These are phyloP conservation scores for Geophilus truncorum DNA, from an alignment of 2,888 invertebrate species.

Conservation along the genomic window DNA sequence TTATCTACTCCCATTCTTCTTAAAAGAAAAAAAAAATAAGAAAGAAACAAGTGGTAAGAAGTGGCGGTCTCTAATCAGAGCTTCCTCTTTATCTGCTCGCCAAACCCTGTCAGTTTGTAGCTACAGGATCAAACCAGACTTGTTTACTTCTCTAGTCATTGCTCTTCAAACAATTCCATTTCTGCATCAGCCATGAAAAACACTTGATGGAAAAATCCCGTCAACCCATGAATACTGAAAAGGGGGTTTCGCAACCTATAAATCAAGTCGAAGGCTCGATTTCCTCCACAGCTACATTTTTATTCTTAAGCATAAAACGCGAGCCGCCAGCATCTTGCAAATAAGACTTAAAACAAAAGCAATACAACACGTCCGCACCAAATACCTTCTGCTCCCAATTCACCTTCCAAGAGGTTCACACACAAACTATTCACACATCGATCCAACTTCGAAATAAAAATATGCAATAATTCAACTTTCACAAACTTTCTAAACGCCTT, in stretches of 20 bases:
- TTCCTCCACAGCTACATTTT: background rate
- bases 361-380: background rate
- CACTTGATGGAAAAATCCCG: background rate
- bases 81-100: background rate
- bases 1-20: no score
- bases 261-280: background rate
- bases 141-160: background rate
- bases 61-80: background rate
- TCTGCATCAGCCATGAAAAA: background rate
- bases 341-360: background rate
- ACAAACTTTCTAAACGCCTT: no score
- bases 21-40: no score
- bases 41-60: background rate
- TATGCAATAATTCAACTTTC: background rate
- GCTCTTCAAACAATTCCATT: background rate
- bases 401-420: background rate
- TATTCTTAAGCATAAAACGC: background rate
- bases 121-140: background rate
- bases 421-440: background rate
- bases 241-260: background rate
- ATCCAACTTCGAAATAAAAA: background rate
- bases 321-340: background rate
- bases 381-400: background rate
- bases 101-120: background rate
- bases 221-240: background rate